A percentile compares a stretch with the other conserved stretches of the same genome.
phyloP scores from a whole-genome alignment of 2,888 invertebrate genomes.

The Cataglyphis altisquamis region DNA sequence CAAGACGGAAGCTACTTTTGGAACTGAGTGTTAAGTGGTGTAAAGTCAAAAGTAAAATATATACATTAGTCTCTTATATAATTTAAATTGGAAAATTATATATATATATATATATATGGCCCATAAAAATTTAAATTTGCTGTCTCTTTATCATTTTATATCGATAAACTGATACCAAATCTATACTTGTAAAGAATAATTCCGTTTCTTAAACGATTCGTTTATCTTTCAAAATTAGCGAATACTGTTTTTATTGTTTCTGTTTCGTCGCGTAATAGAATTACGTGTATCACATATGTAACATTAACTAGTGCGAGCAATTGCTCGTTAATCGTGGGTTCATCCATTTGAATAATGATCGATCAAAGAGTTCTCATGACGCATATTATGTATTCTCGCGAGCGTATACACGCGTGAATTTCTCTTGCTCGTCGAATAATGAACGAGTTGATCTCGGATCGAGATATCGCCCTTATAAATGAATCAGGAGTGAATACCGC shows the following conservation, averaged over 20 bases:
- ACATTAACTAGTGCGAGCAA: slow-evolving; percentile 42
- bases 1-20: background rate
- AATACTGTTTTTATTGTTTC: background rate
- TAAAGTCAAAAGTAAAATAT: background rate
- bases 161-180: background rate
- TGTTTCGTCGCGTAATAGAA: background rate
- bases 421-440: slow-evolving; percentile 60
- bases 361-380: slow-evolving; percentile 36
- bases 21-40: background rate
- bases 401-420: slow-evolving; percentile 24
- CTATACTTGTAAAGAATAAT: background rate
- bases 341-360: slow-evolving; percentile 50
- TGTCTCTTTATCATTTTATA: background rate
- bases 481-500: slow-evolving; percentile 52
- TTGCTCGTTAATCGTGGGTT: slow-evolving; percentile 47
- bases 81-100: background rate
- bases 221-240: background rate
- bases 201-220: background rate
- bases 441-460: slow-evolving; percentile 68
- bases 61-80: background rate
- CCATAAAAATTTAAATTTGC: too few relatives aligned
- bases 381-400: slow-evolving; percentile 33
- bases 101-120: background rate
- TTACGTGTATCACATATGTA: background rate
- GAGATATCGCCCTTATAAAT: slow-evolving; percentile 75